Conservation (phyloP, 2,888 invertebrate genomes). For the Carcina quercana region DNA sequence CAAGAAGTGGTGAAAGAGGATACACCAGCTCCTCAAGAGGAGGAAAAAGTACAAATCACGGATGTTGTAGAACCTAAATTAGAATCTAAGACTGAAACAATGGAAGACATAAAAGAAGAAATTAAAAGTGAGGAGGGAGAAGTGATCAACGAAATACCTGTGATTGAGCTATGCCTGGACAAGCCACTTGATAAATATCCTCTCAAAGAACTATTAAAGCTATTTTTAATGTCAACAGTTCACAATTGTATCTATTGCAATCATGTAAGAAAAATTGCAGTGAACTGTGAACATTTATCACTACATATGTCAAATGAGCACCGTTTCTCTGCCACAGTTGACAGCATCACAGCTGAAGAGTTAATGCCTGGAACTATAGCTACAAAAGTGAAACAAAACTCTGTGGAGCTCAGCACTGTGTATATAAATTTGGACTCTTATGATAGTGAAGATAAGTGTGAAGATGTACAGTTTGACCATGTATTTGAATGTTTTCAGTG, state of each 20-base stretch:
- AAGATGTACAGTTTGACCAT: conserved; percentile 75
- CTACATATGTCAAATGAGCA: conserved; percentile 87
- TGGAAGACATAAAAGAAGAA: conserved; percentile 37
- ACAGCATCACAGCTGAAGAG: conserved; percentile 85
- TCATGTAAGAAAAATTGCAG: conserved; percentile 88
- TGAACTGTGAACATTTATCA: conserved; percentile 86
- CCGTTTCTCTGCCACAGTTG: conserved; percentile 84
- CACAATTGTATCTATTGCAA: conserved; percentile 88
- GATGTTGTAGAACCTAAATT: conserved; percentile 30
- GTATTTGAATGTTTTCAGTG: conserved; percentile 92
- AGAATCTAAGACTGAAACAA: conserved; percentile 47
- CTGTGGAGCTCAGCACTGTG: conserved; percentile 75
- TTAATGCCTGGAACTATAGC: conserved; percentile 82
- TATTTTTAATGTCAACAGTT: conserved; percentile 81
- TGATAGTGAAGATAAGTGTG: conserved; percentile 75
- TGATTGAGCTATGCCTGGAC: conserved; percentile 82
- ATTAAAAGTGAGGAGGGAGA: conserved; percentile 44
- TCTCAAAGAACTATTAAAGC: conserved; percentile 80
- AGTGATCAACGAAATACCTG: conserved; percentile 72
- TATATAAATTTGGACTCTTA: conserved; percentile 84
- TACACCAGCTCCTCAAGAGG: conserved; percentile 11
- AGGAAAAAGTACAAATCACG: conserved; percentile 29
- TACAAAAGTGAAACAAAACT: conserved; percentile 75
- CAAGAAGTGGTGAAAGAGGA: conserved; percentile 19
- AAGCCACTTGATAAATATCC: conserved; percentile 84